phyloP scores from a whole-genome alignment of 2,888 invertebrate genomes.

The Colletes collaris region DNA sequence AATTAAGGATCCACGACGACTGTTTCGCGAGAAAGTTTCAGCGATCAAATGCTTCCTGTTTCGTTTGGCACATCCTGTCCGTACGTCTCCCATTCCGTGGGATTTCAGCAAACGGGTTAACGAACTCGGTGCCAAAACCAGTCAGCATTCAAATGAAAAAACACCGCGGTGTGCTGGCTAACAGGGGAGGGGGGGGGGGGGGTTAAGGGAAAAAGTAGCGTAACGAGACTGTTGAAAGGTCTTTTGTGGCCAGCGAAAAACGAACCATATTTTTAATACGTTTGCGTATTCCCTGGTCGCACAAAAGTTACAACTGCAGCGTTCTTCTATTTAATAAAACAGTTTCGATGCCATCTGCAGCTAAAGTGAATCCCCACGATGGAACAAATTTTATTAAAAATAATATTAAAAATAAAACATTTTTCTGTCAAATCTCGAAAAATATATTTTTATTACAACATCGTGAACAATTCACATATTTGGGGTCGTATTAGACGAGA shows the following conservation, averaged over 20 bases:
- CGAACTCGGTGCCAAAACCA: conserved; percentile 48
- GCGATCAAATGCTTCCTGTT: conserved; percentile 12
- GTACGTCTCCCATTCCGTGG: conserved; percentile 11
- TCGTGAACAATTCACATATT: no score
- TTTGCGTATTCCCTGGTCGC: neutral
- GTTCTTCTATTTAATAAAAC: no score
- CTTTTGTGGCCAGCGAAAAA: conserved; percentile 36
- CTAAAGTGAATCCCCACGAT: no score
- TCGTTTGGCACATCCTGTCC: conserved; percentile 34
- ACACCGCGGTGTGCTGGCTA: conserved; percentile 11
- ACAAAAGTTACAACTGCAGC: neutral
- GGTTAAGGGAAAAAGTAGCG: neutral
- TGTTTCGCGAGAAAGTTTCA: conserved; percentile 11
- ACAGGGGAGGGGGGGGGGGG: no score
- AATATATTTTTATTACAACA: no score
- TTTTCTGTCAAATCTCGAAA: no score
- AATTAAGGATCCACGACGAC: neutral
- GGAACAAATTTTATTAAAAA: no score
- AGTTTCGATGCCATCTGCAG: no score
- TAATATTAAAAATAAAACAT: no score
- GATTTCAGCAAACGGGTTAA: conserved; percentile 38
- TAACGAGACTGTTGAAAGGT: conserved; percentile 18
- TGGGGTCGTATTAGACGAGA: no score
- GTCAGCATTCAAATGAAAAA: conserved; percentile 35
- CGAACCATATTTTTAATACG: conserved; percentile 28